Evolutionary conservation across 2,797 vertebrate species (phyloP).

Genomic region (Oryzias dopingdopingensis): DNA sequence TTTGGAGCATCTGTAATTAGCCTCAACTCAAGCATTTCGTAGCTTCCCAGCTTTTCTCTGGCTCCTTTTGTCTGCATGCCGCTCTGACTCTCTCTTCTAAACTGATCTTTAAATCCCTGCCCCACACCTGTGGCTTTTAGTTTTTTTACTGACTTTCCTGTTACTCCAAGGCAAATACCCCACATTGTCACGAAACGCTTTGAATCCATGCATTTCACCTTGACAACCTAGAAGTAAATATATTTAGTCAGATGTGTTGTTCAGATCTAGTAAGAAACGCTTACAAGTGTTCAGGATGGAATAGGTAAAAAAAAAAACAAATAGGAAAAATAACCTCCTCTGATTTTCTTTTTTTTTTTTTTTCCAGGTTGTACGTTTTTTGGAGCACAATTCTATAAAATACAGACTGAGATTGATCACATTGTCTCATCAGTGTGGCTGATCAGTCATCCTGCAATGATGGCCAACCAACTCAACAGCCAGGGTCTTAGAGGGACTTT

Average conservation of each 20-base stretch:
- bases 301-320: neutral
- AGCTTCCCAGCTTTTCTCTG: constrained; percentile 49
- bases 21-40: constrained; percentile 69
- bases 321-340: neutral
- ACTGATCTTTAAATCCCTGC: constrained; percentile 66
- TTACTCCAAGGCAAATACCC: constrained; percentile 49
- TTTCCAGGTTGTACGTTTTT: neutral
- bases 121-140: constrained; percentile 66
- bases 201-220: constrained; percentile 28
- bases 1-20: constrained; percentile 73
- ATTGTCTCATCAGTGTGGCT: constrained; percentile 52
- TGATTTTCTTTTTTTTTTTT: neutral
- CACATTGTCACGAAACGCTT: constrained; percentile 31
- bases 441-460: constrained; percentile 35
- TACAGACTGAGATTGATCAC: constrained; percentile 36
- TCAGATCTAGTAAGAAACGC: neutral
- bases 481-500: constrained; percentile 68
- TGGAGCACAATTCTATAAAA: constrained; percentile 15
- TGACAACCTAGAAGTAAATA: constrained; percentile 9
- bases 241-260: constrained; percentile 1
- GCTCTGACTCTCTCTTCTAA: constrained; percentile 34
- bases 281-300: neutral
- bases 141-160: constrained; percentile 43
- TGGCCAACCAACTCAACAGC: constrained; percentile 66
- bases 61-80: constrained; percentile 63